Conservation (phyloP, 2,797 vertebrate genomes). For the Sylvia borin region DNA sequence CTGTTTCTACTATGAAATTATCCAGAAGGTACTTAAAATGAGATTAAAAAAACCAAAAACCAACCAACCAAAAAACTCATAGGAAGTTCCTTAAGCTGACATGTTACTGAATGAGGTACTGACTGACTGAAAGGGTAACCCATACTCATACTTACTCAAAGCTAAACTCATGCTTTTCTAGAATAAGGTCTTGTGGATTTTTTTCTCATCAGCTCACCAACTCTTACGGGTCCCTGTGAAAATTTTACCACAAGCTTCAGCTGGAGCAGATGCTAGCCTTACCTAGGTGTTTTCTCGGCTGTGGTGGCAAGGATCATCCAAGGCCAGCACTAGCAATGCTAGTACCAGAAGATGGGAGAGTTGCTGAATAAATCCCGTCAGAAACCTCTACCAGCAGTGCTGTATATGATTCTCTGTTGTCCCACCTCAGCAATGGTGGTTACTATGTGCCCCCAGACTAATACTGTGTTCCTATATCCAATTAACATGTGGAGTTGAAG, state of each 20-base stretch:
- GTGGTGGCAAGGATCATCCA: background rate
- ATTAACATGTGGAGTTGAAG: background rate
- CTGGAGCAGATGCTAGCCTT: background rate
- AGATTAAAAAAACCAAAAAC: background rate
- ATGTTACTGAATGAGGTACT: background rate
- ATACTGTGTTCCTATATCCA: background rate
- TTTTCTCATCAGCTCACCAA: background rate
- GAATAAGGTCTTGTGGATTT: background rate
- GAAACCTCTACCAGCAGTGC: background rate
- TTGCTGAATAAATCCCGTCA: background rate
- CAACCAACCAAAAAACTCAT: background rate
- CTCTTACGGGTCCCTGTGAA: background rate
- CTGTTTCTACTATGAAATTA: background rate
- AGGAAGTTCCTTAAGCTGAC: background rate
- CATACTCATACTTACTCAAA: background rate
- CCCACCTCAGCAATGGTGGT: background rate
- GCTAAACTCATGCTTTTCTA: background rate
- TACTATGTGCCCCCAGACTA: accelerated
- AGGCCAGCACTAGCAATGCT: background rate
- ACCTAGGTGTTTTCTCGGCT: background rate
- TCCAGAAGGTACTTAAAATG: background rate
- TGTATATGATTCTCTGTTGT: background rate
- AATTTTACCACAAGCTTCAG: background rate
- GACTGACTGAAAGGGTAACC: background rate
- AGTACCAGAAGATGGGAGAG: background rate